Conservation (phyloP, 2,888 invertebrate species). For the Eutolmus rufibarbis region DNA sequence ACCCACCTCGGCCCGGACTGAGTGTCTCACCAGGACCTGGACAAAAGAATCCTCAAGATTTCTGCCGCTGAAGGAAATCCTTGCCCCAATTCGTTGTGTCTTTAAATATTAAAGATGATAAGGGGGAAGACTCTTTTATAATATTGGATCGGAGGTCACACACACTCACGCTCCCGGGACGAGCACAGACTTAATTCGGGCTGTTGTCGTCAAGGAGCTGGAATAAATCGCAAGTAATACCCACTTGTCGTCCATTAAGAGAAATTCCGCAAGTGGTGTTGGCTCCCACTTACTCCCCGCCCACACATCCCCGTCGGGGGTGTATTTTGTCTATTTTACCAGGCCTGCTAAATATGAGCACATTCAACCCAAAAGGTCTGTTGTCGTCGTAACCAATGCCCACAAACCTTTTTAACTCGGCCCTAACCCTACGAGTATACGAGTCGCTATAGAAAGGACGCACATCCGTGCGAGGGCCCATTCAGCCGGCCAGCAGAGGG, state of each 20-base stretch:
- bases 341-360: slow-evolving; percentile 21
- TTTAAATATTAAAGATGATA: slow-evolving; percentile 28
- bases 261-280: slow-evolving; percentile 45
- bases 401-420: slow-evolving; percentile 36
- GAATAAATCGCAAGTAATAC: slow-evolving; percentile 50
- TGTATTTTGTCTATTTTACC: slow-evolving; percentile 25
- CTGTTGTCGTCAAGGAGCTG: slow-evolving; percentile 35
- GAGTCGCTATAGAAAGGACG: slow-evolving; percentile 18
- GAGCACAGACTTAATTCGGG: background rate
- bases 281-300: slow-evolving; percentile 45
- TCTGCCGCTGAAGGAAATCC: background rate
- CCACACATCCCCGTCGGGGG: slow-evolving; percentile 43
- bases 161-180: background rate
- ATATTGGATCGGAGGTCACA: background rate
- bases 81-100: background rate
- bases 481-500: background rate
- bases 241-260: slow-evolving; percentile 50
- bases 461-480: background rate
- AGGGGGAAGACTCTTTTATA: background rate
- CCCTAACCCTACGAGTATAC: background rate
- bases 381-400: slow-evolving; percentile 4
- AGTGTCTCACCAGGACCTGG: background rate
- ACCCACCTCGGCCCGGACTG: background rate
- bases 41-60: background rate
- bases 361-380: slow-evolving; percentile 15